Base-by-base conservation (phyloP, 2,888 invertebrate species). In the Dasypogon diadema region DNA sequence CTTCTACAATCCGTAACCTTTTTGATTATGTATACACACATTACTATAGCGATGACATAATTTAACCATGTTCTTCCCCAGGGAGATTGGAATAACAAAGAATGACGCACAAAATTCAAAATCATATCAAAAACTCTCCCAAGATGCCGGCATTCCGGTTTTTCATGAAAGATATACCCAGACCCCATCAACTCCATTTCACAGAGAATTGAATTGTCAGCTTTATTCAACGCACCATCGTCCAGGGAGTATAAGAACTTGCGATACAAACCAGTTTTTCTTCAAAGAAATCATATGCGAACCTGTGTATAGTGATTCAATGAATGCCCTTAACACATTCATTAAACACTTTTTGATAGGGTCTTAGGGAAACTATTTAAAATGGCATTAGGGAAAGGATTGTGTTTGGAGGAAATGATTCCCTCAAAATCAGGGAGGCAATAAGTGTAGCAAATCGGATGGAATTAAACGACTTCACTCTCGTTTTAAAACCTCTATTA, bases 31-130 rank as follows among this genome's bases (percentile, higher is more conserved):
- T 18, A 37, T 18, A 18, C 34, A n/a, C n/a, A 42, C 37, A 68
- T 26, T 12, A 42, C 12, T 68, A 24, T 26, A 68, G 65, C 24
- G 65, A 68, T 68, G 65, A 68, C 65, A 68, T 48, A 68, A 68
- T 68, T 68, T 22, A 22, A 68, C 18, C 10, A 21, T 48, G 48
- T 68, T 26, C 14, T 48, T 48, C 48, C 65, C 26, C 65, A 48
- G 26, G 48, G 65, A 48, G 65, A 14, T 26, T 46, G 54, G 24
- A 68, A n/a, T 10, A 24, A 24, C 24, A 8, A 2, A 24, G 26
- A 68, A 8, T 48, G 48, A 68, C 48, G 48, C 46, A 48, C 26
- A 37, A n/a, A 14, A 48, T 60, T 42, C 37, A 42, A 6, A 21
- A 26, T 42, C 12, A 37, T 16, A 60, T 21, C 12, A 3, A 60